Conservation (phyloP, 2,797 vertebrate species). For the Clarias laeviceps region DNA sequence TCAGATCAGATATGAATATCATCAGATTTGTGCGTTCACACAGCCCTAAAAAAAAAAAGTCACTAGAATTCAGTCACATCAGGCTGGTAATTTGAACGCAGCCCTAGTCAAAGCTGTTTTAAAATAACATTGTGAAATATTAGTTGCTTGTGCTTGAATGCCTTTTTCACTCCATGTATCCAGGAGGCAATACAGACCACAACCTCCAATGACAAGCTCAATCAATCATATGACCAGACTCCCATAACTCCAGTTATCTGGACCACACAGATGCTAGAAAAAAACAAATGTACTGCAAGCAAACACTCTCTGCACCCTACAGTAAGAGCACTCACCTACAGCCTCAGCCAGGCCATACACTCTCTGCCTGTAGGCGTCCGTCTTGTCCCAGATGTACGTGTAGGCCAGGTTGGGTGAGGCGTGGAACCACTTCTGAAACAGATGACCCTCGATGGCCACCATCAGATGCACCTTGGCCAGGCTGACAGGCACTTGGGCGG, state of each 20-base stretch:
- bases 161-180: not conserved
- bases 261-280: not conserved
- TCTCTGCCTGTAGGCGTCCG: constrained; percentile 84
- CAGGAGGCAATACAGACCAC: not conserved
- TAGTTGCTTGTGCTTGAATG: not conserved
- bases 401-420: constrained; percentile 87
- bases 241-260: not conserved
- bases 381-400: constrained; percentile 89
- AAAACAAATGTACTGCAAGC: not conserved
- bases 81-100: too few relatives aligned
- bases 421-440: constrained; percentile 89
- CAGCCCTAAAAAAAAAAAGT: too few relatives aligned
- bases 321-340: constrained; percentile 77
- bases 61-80: too few relatives aligned
- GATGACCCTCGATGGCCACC: constrained; percentile 87
- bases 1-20: too few relatives aligned
- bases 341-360: constrained; percentile 86
- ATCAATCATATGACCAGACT: not conserved
- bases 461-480: constrained; percentile 87
- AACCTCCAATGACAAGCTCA: not conserved
- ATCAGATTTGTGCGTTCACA: too few relatives aligned
- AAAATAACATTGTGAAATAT: not conserved
- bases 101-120: not conserved
- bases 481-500: constrained; percentile 83
- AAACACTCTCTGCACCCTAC: not conserved